A percentile compares a stretch with the other conserved stretches of the same genome.
phyloP scores from a whole-genome alignment of 2,888 invertebrate genomes.

The Bombylius major region DNA sequence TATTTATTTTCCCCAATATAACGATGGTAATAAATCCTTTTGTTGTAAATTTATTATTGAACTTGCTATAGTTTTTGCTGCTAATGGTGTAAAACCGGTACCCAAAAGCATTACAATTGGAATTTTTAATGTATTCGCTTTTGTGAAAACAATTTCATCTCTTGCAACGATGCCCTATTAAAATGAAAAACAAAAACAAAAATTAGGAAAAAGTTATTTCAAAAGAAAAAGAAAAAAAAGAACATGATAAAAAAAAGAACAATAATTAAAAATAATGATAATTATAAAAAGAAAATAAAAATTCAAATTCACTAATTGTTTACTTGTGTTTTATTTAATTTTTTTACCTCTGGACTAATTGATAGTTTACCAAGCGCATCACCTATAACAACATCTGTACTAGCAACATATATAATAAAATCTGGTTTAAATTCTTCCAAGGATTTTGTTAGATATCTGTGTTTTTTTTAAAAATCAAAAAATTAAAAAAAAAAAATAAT shows the following conservation, averaged over 20 bases:
- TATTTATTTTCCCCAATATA: constrained; percentile 7
- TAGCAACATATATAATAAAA: constrained; percentile 72
- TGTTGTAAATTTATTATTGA: constrained; percentile 61
- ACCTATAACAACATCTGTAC: constrained; percentile 62
- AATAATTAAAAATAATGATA: background rate
- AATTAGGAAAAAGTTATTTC: no score
- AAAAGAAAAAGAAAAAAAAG: background rate
- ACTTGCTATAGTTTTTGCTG: constrained; percentile 62
- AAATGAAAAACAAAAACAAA: background rate
- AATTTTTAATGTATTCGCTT: constrained; percentile 44
- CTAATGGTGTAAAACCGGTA: constrained; percentile 61
- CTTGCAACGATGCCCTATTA: constrained; percentile 59
- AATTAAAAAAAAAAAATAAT: background rate
- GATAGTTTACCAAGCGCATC: constrained; percentile 59
- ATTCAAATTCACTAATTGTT: no score
- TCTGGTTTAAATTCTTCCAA: constrained; percentile 57
- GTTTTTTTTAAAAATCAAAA: background rate
- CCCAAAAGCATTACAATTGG: constrained; percentile 72
- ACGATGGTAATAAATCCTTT: constrained; percentile 39
- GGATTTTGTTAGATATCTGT: constrained; percentile 51
- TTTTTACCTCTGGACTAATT: constrained; percentile 41
- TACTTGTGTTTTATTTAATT: no score
- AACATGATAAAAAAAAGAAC: no score
- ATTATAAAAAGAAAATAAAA: background rate
- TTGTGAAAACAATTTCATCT: constrained; percentile 65